phyloP scores from a whole-genome alignment of 2,113 vertebrate species.

The Chloebia gouldiae region DNA sequence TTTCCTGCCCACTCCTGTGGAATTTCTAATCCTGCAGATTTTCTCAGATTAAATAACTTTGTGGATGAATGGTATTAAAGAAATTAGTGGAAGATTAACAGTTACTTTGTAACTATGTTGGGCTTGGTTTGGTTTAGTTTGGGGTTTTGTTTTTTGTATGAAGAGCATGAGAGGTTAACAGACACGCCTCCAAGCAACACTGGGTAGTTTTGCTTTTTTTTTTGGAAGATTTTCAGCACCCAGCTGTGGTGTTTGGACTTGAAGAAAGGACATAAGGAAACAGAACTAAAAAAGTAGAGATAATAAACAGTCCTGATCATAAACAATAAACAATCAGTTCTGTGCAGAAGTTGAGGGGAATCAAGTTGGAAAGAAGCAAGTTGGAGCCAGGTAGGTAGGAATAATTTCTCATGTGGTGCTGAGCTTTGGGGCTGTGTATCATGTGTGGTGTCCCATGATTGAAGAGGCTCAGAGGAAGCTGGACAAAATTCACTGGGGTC shows the following conservation, averaged over 20 bases:
- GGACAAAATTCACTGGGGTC: background rate
- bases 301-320: background rate
- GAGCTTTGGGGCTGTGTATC: background rate
- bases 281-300: background rate
- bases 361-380: background rate
- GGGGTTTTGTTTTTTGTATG: background rate
- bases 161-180: background rate
- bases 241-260: background rate
- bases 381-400: background rate
- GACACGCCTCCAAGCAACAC: background rate
- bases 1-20: background rate
- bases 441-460: fast-evolving
- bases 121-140: background rate
- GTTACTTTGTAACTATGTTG: background rate
- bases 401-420: background rate
- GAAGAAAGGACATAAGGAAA: background rate
- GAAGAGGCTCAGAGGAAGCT: background rate
- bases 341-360: background rate
- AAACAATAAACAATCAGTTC: background rate
- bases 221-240: background rate
- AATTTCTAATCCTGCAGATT: background rate
- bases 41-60: background rate
- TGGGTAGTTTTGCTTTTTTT: background rate
- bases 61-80: background rate
- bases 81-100: background rate